Conservation (phyloP, 53 echinoderm and acorn worm species). For the Crossaster papposus region DNA sequence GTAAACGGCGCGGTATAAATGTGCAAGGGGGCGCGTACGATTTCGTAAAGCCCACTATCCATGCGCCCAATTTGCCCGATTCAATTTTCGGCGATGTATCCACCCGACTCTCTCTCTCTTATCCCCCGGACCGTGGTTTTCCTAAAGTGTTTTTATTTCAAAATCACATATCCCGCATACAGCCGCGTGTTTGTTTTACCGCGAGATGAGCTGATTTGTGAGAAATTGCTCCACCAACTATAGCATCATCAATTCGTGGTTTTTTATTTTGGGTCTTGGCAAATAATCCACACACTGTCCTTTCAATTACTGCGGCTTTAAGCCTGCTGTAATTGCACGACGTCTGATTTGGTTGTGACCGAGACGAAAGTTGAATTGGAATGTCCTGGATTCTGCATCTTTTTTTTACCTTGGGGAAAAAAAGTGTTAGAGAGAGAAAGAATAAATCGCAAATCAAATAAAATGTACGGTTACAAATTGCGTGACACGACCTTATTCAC, state of each 20-base stretch:
- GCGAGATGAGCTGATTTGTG: slow-evolving; percentile 19
- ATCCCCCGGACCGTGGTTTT: not conserved
- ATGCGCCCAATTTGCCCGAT: slow-evolving; percentile 49
- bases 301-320: not conserved
- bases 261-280: not conserved
- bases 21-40: slow-evolving; percentile 41
- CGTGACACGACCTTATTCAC: too few relatives aligned
- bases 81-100: slow-evolving; percentile 27
- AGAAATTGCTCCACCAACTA: not conserved
- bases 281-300: not conserved
- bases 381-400: not conserved
- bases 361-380: not conserved
- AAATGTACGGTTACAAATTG: too few relatives aligned
- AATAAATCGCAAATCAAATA: not conserved
- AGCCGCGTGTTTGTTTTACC: slow-evolving; percentile 3
- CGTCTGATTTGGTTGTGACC: not conserved
- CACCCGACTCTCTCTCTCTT: not conserved
- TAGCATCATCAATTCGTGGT: not conserved
- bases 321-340: not conserved
- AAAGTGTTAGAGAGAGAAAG: too few relatives aligned
- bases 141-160: slow-evolving; percentile 20
- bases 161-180: slow-evolving; percentile 31
- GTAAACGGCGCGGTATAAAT: not conserved
- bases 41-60: slow-evolving; percentile 26
- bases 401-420: not conserved